Evolutionary conservation across 2,797 vertebrate species (phyloP).

Genomic region (Clarias fuscus): DNA sequence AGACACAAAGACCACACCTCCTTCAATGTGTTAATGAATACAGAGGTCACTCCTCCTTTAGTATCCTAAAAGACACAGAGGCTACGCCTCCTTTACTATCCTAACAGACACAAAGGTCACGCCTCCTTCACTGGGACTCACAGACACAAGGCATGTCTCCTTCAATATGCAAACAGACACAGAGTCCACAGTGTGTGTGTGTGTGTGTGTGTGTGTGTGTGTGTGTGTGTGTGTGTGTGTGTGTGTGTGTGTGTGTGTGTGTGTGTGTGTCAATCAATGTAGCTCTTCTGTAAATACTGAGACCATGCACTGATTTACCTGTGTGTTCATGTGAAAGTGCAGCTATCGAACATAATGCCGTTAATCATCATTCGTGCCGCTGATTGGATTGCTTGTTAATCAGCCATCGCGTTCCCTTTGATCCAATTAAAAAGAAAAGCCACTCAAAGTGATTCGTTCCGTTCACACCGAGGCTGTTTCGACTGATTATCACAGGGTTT

Average conservation of each 20-base stretch:
- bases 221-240: conserved; percentile 10
- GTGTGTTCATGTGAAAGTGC: background rate
- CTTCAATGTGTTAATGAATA: background rate
- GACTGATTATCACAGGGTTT: background rate
- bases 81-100: no score
- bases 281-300: conserved; percentile 14
- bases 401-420: conserved; percentile 23
- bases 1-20: background rate
- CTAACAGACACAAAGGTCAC: no score
- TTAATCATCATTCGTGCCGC: conserved; percentile 7
- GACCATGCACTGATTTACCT: background rate
- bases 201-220: background rate
- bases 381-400: conserved; percentile 28
- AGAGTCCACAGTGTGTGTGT: no score
- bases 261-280: background rate
- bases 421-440: conserved; percentile 24
- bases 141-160: background rate
- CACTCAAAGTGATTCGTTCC: background rate
- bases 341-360: conserved; percentile 12
- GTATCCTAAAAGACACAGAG: no score
- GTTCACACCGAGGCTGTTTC: background rate
- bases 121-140: no score
- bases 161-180: background rate
- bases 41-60: background rate
- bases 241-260: background rate